Evolutionary conservation across 2,113 vertebrate species (phyloP), one percentile per base, ranked within the genome.

Genomic region (Martes martes): DNA sequence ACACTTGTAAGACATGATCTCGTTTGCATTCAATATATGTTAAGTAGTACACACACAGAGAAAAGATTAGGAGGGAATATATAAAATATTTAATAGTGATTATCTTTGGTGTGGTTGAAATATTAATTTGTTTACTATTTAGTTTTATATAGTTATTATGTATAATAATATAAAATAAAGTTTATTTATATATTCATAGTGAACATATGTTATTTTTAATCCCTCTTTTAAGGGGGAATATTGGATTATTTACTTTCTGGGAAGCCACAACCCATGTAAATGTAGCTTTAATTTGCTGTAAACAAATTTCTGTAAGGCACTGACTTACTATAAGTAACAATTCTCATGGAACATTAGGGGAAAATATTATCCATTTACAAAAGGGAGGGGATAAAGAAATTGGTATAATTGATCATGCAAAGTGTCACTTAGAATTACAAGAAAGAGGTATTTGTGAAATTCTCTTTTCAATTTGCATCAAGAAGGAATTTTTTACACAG

Each of bases 381-480:
- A 96, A 85, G 50, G 23, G 1, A 65, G 2, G 19, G 4, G 14
- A 39, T 47, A 55, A 11, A 73, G 18, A 79, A 89, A 94, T 2
- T 79, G 52, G 11, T 63, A n/a, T 78, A 94, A 74, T 74, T 79
- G 42, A 63, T 63, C 63, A 89, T 39, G 79, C 10, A 76, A 81
- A 47, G 15, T 61, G 23, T 31, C 61, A 42, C 28, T 84, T 36
- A 74, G 36, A 65, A 83, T 78, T 78, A 47, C 50, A 45, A 93
- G 65, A 92, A 71, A 63, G 15, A 88, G 47, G 3, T 63, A 80
- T 45, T 52, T 84, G 42, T 84, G 50, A 96, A 96, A 95, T 89
- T 67, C 15, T 90, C 14, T 55, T 80, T 82, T 86, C 50, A 78
- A 80, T 73, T 59, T 89, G 24, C 50, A 74, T 86, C 52, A 55